Base-by-base conservation (phyloP, 1,140 invertebrate species). In the Hylaeus anthracinus region DNA sequence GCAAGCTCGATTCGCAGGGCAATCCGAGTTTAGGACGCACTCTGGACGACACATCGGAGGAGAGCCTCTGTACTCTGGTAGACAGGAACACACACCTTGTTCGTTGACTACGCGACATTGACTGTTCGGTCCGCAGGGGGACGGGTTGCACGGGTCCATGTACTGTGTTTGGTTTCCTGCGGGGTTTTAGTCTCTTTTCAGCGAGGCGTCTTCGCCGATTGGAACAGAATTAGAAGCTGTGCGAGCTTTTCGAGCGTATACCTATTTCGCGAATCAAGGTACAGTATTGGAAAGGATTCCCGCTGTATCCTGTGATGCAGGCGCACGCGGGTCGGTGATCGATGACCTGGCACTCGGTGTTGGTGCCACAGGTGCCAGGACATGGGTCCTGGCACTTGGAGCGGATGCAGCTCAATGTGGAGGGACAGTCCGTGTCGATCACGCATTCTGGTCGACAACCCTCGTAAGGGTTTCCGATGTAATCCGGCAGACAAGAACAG, bases 401-500 rank as follows among this genome's bases (percentile, higher is more conserved):
- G 60, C 94, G 92, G 14, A 95, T 92, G 89, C 96, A 96, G 6
- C 95, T 95, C 94, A 94, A 84, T 95, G 93, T 76, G 86, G 94
- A 87, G 82, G 94, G 89, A 91, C 96, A 97, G 85, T 97, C 96
- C 0, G 94, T 92, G 86, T 95, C 95, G 83, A 95, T 94, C 10
- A 95, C 92, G 91, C 97, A 97, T 90, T 97, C 96, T 14, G 97
- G 97, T 90, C 95, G 94, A 90, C 97, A 97, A 77, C 95, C 93
- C 94, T 84, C 95, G 94, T 91, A 94, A 0, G 97, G 97, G 87
- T 96, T 94, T 5, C 97, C 97, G 73, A 95, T 93, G 81, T 95
- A 97, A 79, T 95, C 95, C 1, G 94, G 93, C 53, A 96, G 91
- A 90, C 97, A 98, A 43, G 95, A 95, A 89, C 95, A 96, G 5